Base-by-base conservation (phyloP, 1,140 invertebrate genomes). In the Telenomus remus region DNA sequence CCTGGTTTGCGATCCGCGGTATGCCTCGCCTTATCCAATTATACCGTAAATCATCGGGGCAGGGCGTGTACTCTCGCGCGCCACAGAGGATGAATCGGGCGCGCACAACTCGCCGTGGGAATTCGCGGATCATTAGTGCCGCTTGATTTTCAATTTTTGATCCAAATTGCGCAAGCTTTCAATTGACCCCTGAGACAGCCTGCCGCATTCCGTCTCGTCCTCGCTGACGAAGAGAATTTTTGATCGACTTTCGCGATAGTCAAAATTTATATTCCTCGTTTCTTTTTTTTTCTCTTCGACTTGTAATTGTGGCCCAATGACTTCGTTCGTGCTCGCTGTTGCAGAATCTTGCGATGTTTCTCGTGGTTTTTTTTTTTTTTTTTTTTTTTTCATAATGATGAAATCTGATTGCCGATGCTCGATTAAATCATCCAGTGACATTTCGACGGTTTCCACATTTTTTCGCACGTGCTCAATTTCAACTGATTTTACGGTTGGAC, bases 31-130 rank as follows among this genome's bases (percentile, higher is more conserved):
- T 74, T 73, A 77, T 69, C 69, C 75, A 81, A 81, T 81, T 80
- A 79, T 68, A 65, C 64, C 79, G 74, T 80, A 81, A 80, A 80
- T 81, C 79, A 81, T 79, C 68, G 54, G 19, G 56, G 44, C 74
- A 68, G 76, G 76, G 72, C 68, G 71, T 76, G 75, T 78, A 33
- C 60, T 56, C 19, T 27, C 65, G 55, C 57, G 50, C 57, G 54
- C 53, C 55, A 65, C 77, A 27, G 16, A 79, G 68, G 66, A 79
- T 71, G 68, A 75, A 80, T 80, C 75, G 72, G n/a, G n/a, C n/a
- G 53, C 68, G 63, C 70, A 66, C 61, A 64, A 66, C 55, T 59
- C 70, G 56, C 57, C 78, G 71, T 78, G 78, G 66, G 78, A 79
- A 79, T 74, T 69, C 59, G 70, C 78, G 73, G 54, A 16, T 42